A percentile compares a stretch with the other conserved stretches of the same genome.
Conservation (phyloP, 2,797 vertebrate species). For the Lycodopsis pacificus region DNA sequence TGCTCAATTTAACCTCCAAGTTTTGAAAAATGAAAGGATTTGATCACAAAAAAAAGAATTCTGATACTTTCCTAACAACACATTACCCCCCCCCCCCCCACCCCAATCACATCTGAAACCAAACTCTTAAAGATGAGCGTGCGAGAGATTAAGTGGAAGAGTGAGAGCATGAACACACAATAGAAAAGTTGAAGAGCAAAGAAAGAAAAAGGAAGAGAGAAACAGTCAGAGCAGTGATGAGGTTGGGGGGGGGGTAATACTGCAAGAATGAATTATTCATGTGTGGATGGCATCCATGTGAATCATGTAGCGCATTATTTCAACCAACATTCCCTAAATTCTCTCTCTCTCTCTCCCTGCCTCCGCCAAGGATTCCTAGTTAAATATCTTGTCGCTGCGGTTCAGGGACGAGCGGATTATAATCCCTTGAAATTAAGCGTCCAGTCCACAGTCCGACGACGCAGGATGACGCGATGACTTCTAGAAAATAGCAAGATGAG, state of each 20-base stretch:
- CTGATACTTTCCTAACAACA: too few species aligned
- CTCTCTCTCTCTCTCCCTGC: conserved; percentile 19
- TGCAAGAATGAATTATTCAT: conserved; percentile 53
- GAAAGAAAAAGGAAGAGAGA: not conserved
- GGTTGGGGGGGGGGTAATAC: conserved; percentile 1
- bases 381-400: conserved; percentile 37
- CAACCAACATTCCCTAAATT: conserved; percentile 47
- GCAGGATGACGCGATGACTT: not conserved
- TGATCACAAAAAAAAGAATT: too few species aligned
- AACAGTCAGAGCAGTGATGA: conserved; percentile 8
- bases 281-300: conserved; percentile 38
- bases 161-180: not conserved
- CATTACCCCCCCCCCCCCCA: too few species aligned
- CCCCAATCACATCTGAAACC: not conserved
- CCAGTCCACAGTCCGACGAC: conserved; percentile 14
- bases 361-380: conserved; percentile 20
- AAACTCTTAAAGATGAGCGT: not conserved
- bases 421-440: conserved; percentile 46
- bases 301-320: conserved; percentile 58
- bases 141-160: not conserved
- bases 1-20: too few species aligned
- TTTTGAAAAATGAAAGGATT: too few species aligned
- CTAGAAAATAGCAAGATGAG: not conserved
- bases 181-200: not conserved
- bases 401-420: conserved; percentile 29